Percentiles rank a stretch among this genome's conserved stretches.
Conservation (phyloP, 2,888 invertebrate species). For the Phyto melanocephala region DNA sequence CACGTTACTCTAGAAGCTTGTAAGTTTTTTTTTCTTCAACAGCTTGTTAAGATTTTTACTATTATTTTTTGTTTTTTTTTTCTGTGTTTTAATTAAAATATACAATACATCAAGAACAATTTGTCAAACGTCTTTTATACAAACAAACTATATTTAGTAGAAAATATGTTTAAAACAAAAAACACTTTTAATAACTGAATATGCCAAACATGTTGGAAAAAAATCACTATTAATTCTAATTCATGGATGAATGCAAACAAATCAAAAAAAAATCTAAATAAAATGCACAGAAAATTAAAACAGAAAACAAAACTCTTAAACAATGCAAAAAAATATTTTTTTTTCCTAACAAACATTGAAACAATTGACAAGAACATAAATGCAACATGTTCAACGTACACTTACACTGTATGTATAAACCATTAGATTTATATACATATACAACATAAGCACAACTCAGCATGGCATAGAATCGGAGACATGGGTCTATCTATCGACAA, state of each 20-base stretch:
- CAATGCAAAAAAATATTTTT: neutral
- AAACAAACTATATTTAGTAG: conserved; percentile 51
- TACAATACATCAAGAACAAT: conserved; percentile 61
- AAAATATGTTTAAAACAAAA: conserved; percentile 10
- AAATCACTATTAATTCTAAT: conserved; percentile 42
- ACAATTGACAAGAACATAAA: conserved; percentile 65
- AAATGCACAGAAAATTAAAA: conserved; percentile 42
- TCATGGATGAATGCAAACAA: conserved; percentile 46
- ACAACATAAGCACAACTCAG: conserved; percentile 9
- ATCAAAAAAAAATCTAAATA: conserved; percentile 9
- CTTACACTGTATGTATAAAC: neutral
- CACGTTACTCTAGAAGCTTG: conserved; percentile 23
- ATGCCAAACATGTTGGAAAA: conserved; percentile 11
- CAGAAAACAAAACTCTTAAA: conserved; percentile 21
- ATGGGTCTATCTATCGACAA: conserved; percentile 14
- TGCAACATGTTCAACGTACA: conserved; percentile 56
- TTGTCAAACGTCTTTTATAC: conserved; percentile 57
- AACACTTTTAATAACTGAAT: conserved; percentile 52
- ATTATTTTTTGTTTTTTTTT: too few species aligned
- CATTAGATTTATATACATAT: conserved; percentile 14
- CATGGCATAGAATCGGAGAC: neutral
- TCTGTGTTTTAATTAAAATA: conserved; percentile 63
- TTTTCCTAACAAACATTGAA: conserved; percentile 47
- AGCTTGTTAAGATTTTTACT: neutral
- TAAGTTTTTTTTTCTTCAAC: neutral